phyloP scores from a whole-genome alignment of 1,140 invertebrate genomes.

The Aphelenchoides fujianensis region DNA sequence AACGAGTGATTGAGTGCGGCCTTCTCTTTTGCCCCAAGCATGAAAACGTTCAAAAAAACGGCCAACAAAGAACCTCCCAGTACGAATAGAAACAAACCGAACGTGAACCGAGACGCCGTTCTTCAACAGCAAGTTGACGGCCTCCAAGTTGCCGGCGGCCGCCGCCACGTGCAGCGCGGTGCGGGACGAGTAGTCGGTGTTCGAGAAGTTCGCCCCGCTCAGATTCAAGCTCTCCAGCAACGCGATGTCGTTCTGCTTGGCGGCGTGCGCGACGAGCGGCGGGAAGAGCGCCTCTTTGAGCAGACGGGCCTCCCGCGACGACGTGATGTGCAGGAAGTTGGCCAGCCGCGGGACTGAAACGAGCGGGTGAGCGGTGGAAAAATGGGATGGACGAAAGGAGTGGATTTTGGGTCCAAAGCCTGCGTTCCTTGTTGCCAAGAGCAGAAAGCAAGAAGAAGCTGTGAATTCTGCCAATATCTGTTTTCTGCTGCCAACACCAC shows the following conservation, averaged over 20 bases:
- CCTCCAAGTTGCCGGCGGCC: slow-evolving; percentile 70
- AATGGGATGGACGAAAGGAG: no score
- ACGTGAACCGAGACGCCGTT: slow-evolving; percentile 80
- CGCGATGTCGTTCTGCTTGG: slow-evolving; percentile 69
- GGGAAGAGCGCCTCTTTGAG: slow-evolving; percentile 75
- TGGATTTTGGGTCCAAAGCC: no score
- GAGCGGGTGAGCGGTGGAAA: no score
- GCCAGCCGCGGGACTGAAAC: slow-evolving; percentile 56
- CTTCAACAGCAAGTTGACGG: slow-evolving; percentile 74
- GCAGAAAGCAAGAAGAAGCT: no score
- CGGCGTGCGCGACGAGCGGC: slow-evolving; percentile 74
- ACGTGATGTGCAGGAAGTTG: slow-evolving; percentile 70
- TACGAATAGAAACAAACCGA: slow-evolving; percentile 38
- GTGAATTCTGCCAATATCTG: no score
- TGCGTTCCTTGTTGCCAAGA: no score
- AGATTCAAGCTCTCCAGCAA: slow-evolving; percentile 65
- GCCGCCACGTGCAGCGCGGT: slow-evolving; percentile 80
- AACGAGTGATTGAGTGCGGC: no score
- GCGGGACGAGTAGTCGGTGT: slow-evolving; percentile 74
- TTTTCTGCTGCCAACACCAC: no score
- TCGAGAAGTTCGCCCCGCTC: slow-evolving; percentile 73
- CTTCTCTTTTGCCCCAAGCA: no score
- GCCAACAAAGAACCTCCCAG: no score
- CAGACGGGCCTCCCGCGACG: slow-evolving; percentile 70
- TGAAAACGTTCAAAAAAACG: no score